Evolutionary conservation across 2,113 vertebrate species (phyloP).

Genomic region (human (Homo sapiens)): DNA sequence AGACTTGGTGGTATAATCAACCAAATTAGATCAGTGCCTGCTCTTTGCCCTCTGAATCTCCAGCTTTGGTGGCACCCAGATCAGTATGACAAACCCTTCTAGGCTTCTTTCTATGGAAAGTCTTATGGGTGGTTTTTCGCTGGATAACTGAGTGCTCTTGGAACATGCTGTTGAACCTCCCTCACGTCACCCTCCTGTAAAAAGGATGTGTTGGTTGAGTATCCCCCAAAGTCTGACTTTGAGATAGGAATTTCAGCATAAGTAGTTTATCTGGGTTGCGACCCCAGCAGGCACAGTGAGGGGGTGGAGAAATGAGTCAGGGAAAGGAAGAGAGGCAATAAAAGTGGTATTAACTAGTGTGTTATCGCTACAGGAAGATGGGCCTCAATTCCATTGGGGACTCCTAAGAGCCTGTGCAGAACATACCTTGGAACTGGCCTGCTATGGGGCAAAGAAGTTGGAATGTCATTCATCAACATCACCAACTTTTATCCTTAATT

Average conservation of each 20-base stretch:
- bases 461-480: neutral
- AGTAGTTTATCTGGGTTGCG: neutral
- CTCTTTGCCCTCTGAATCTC: neutral
- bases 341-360: neutral
- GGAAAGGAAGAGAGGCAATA: neutral
- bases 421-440: neutral
- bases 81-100: neutral
- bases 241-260: neutral
- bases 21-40: neutral
- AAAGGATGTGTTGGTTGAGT: neutral
- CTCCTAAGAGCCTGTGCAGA: neutral
- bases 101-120: neutral
- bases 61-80: neutral
- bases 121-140: neutral
- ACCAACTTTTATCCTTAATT: neutral
- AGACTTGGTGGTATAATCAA: neutral
- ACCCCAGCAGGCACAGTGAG: neutral
- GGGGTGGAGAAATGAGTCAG: neutral
- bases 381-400: neutral
- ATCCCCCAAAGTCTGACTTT: neutral
- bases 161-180: neutral
- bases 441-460: neutral
- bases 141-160: neutral
- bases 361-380: neutral
- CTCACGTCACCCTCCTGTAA: neutral